Evolutionary conservation across 2,797 vertebrate genomes (phyloP).

Genomic region (Pseudomugil gertrudae): DNA sequence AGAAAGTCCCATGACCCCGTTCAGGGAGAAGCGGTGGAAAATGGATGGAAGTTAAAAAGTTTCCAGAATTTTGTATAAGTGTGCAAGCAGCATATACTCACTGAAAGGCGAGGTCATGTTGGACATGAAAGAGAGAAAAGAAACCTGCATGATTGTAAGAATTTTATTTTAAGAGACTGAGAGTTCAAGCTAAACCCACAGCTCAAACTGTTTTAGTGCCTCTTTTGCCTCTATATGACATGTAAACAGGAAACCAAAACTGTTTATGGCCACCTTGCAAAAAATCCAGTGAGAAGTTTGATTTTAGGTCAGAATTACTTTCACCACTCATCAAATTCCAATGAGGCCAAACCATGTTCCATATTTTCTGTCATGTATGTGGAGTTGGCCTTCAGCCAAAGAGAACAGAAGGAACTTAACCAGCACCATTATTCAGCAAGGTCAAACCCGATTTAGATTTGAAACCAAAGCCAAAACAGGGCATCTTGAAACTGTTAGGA

Average conservation of each 20-base stretch:
- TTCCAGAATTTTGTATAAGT: background rate
- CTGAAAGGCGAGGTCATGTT: background rate
- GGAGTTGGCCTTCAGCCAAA: constrained; percentile 58
- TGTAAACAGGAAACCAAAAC: constrained; percentile 76
- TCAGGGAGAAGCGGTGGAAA: too few relatives aligned
- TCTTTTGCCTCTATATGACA: constrained; percentile 48
- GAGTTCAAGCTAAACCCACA: constrained; percentile 44
- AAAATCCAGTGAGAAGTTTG: constrained; percentile 52
- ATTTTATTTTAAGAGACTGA: constrained; percentile 56
- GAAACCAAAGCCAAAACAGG: constrained; percentile 74
- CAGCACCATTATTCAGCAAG: constrained; percentile 74
- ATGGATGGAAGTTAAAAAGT: background rate
- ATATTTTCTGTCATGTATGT: constrained; percentile 47
- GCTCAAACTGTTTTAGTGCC: constrained; percentile 59
- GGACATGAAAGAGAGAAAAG: constrained; percentile 18
- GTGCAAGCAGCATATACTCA: background rate
- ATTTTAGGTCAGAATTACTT: constrained; percentile 50
- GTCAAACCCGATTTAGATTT: constrained; percentile 73
- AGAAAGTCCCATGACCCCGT: too few relatives aligned
- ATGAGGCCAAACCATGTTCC: constrained; percentile 31
- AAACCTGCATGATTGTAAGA: constrained; percentile 18
- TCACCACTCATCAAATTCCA: constrained; percentile 56
- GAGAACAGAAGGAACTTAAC: constrained; percentile 66
- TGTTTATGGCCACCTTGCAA: constrained; percentile 61
- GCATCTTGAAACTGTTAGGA: constrained; percentile 83